phyloP scores from a whole-genome alignment of 2,888 invertebrate genomes.

The Habroteleia sp. region DNA sequence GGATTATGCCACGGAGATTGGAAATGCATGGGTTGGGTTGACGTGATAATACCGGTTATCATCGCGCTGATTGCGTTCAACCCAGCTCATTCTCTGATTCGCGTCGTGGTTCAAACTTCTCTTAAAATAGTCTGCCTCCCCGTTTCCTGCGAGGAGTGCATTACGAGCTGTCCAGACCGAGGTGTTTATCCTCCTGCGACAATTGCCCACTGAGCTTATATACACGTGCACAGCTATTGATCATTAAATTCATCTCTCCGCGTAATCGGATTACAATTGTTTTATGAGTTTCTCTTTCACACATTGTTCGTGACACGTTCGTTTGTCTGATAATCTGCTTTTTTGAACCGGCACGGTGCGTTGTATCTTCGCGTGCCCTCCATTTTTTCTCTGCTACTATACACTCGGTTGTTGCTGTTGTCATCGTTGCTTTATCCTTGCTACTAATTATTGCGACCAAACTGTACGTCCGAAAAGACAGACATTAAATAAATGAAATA shows the following conservation, averaged over 20 bases:
- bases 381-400: neutral
- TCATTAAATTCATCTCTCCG: conserved; percentile 51
- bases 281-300: conserved; percentile 46
- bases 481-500: too few species aligned
- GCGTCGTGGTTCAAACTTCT: conserved; percentile 47
- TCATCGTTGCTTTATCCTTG: conserved; percentile 17
- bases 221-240: conserved; percentile 36
- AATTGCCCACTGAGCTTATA: conserved; percentile 17
- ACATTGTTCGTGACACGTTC: conserved; percentile 40
- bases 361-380: conserved; percentile 1
- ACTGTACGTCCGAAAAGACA: conserved; percentile 26
- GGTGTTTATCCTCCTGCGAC: conserved; percentile 36
- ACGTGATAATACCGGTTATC: conserved; percentile 78
- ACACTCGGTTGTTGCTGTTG: conserved; percentile 12
- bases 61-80: conserved; percentile 76
- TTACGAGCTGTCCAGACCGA: conserved; percentile 23
- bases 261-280: conserved; percentile 56
- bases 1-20: conserved; percentile 72
- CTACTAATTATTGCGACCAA: conserved; percentile 20
- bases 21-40: conserved; percentile 68
- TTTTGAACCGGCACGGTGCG: conserved; percentile 4
- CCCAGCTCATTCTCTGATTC: conserved; percentile 55
- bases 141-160: conserved; percentile 50
- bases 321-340: conserved; percentile 45
- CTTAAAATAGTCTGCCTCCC: conserved; percentile 44